Evolutionary conservation across 2,113 vertebrate species (phyloP), one percentile per base, ranked within the genome.

Genomic region (Gymnorhina tibicen): DNA sequence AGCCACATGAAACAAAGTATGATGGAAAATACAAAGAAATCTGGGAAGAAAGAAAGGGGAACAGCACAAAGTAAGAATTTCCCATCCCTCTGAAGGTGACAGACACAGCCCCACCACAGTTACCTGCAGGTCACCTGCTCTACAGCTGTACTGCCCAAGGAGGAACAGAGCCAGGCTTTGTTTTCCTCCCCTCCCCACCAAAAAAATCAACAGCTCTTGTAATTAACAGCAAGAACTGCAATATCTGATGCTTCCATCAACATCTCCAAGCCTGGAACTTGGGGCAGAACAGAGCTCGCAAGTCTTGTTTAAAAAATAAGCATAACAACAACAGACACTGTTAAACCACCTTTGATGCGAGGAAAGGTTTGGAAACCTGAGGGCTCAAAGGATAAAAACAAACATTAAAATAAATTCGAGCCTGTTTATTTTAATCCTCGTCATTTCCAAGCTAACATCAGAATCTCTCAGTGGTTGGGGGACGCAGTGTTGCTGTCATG

Each of bases 401-500:
- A 56, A 85, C 87, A 60, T 27, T 5, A 44, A 74, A 89, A n/a
- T 21, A 63, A 72, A 85, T 28, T 33, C 5, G 0, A 47, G 58
- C 32, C 21, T 2, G 14, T 46, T 78, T 89, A 32, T 76, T 95
- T 91, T n/a, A 79, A 76, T 49, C 49, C 44, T 64, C 12, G 1
- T 42, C 8, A 2, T 35, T 79, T 79, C 58, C 56, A 68, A 68
- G 63, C 58, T 76, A 68, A 50, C 58, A 83, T 39, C n/a, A 72
- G 76, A 92, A 63, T 49, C 28, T 69, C 62, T 30, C 37, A 46
- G 18, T 4, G 42, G 7, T 68, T n/a, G 78, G 41, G 62, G 76
- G 52, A 59, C 1, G 1, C 10, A 33, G 0, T 1, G 13, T 5
- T 73, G 41, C 59, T 85, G 62, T 55, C 46, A 15, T 1, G 14